Evolutionary conservation across 2,797 vertebrate genomes (phyloP).

Genomic region (Anguilla anguilla): DNA sequence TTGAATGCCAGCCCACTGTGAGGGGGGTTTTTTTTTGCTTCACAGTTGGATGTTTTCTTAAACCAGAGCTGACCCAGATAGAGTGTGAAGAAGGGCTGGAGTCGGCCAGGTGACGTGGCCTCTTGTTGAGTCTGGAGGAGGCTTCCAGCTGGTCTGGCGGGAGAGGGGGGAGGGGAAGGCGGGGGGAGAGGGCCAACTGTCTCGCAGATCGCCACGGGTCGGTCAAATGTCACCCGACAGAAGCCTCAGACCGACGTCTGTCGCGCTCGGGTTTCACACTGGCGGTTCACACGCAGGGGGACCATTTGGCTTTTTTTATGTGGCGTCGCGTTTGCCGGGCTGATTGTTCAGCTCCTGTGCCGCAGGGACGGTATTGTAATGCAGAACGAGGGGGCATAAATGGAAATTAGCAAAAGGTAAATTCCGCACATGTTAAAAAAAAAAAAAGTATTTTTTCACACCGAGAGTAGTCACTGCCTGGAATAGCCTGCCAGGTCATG

Average conservation of each 20-base stretch:
- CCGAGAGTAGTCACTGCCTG: too few relatives aligned
- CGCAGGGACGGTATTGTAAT: not conserved
- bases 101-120: constrained; percentile 64
- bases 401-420: too few relatives aligned
- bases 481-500: too few relatives aligned
- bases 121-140: constrained; percentile 44
- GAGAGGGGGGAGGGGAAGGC: constrained; percentile 47
- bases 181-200: constrained; percentile 59
- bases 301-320: not conserved
- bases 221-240: constrained; percentile 58
- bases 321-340: not conserved
- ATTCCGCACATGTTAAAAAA: too few relatives aligned
- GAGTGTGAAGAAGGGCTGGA: constrained; percentile 43
- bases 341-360: not conserved
- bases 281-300: not conserved
- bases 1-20: constrained; percentile 38
- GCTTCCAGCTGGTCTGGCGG: constrained; percentile 36
- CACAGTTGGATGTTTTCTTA: constrained; percentile 62
- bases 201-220: constrained; percentile 65
- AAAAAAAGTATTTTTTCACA: too few relatives aligned
- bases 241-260: constrained; percentile 38
- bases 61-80: constrained; percentile 63
- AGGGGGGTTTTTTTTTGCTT: constrained; percentile 31
- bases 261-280: not conserved
- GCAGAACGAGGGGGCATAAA: too few relatives aligned